Conservation (phyloP, 2,797 vertebrate species). For the Oreortyx pictus region DNA sequence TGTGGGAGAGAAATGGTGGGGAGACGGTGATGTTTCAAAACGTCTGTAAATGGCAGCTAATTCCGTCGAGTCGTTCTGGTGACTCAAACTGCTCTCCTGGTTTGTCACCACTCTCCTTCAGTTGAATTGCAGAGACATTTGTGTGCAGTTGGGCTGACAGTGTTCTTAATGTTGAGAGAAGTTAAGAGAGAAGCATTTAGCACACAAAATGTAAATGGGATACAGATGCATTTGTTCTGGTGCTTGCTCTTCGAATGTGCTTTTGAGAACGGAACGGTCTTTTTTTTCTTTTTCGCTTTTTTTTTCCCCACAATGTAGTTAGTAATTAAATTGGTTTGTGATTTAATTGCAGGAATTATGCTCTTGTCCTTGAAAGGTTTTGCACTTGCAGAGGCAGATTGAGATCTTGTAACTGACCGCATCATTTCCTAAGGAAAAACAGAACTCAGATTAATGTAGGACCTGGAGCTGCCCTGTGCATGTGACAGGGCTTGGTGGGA, state of each 20-base stretch:
- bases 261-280: neutral
- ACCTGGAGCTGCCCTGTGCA: neutral
- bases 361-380: conserved; percentile 44
- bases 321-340: conserved; percentile 29
- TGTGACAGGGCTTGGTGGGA: neutral
- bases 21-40: neutral
- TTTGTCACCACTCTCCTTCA: neutral
- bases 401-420: neutral
- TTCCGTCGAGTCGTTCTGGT: neutral
- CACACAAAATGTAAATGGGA: neutral
- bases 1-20: neutral
- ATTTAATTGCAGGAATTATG: conserved; percentile 24
- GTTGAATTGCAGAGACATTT: fast-evolving
- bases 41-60: neutral
- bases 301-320: neutral
- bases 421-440: neutral
- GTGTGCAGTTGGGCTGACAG: fast-evolving
- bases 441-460: neutral
- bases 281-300: neutral
- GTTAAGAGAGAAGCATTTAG: neutral
- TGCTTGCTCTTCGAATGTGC: neutral
- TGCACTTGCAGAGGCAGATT: conserved; percentile 14
- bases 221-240: neutral
- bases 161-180: neutral
- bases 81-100: neutral